Base-by-base conservation (phyloP, 2,797 vertebrate genomes). In the Gephyroberyx darwinii region DNA sequence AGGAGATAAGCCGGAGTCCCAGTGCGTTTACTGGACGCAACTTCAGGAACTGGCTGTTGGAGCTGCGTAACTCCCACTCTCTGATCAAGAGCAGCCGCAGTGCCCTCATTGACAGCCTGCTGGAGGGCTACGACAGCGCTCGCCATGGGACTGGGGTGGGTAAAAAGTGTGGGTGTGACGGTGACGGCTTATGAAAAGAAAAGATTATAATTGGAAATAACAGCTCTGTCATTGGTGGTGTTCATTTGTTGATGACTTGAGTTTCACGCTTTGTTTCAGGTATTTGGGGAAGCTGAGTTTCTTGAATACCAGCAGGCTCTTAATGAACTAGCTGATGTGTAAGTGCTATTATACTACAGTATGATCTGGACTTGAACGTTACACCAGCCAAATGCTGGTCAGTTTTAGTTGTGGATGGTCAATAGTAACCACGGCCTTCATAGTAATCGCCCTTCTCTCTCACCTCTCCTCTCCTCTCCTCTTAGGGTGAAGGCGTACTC, bases 81-180 rank as follows among this genome's bases (percentile, higher is more conserved):
- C 93, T 96, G 54, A 95, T 95, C 78, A 97, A 95, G 84, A 95
- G 95, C 74, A 93, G 95, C 69, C 95, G 95, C 72, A 96, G 96
- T 52, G 83, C 91, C 0, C 92, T 98, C 71, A 92, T 99, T 0
- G 96, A 99, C 71, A 87, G 94, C 8, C 76, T 99, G 71, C 91
- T 98, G 61, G 96, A 98, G n/a, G 97, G 97, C 8, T 99, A 99
- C 0, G 95, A 97, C 77, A 94, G 86, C 0, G 98, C 97, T 16
- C 96, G 97, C 59, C 96, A 97, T 0, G 97, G 97, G 65, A 98
- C 97, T 0, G 96, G 96, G 95, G 98, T 99, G 65, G 69, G 93
- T 66, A 17, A 16, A 33, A 1, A 1, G 17, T 54, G 53, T n/a
- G 1, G 31, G 1, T 69, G 5, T 50, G 4, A 50, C 13, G 8